These are phyloP conservation scores for Tachyglossus aculeatus DNA, from an alignment of 2,797 vertebrate genomes.

Conservation along the genomic window DNA sequence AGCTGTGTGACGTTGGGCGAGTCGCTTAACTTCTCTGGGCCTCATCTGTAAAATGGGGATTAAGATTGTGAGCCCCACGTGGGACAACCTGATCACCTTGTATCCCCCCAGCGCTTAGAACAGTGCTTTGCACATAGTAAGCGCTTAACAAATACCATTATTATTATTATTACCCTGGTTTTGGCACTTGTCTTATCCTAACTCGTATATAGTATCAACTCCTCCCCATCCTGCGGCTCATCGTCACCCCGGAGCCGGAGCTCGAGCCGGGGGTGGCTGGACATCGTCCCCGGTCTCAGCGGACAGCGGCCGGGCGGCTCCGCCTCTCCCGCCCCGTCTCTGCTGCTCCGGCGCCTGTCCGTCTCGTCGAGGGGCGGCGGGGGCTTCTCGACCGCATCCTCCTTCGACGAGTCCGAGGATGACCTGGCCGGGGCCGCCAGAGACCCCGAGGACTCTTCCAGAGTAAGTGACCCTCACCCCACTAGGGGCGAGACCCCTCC, in stretches of 20 bases:
- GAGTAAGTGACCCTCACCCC: constrained; percentile 81
- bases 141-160: no score
- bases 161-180: no score
- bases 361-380: constrained; percentile 48
- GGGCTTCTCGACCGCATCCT: constrained; percentile 87
- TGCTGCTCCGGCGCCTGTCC: constrained; percentile 81
- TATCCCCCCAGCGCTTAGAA: no score
- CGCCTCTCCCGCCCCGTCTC: constrained; percentile 86
- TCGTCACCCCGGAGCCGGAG: constrained; percentile 84
- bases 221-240: constrained; percentile 87
- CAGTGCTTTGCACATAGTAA: no score
- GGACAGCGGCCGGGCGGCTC: constrained; percentile 86
- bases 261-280: constrained; percentile 69
- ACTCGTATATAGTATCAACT: no score
- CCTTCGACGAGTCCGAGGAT: constrained; percentile 91
- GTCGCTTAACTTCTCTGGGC: no score
- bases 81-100: no score
- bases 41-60: no score
- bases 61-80: no score
- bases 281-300: constrained; percentile 76
- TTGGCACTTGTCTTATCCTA: no score
- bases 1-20: no score
- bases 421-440: constrained; percentile 71
- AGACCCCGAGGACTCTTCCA: constrained; percentile 70
- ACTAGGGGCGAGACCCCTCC: no score